A percentile compares a stretch with the other conserved stretches of the same genome.
These are phyloP conservation scores for Cavia aperea DNA, from an alignment of 2,113 vertebrate genomes.

Conservation along the genomic window DNA sequence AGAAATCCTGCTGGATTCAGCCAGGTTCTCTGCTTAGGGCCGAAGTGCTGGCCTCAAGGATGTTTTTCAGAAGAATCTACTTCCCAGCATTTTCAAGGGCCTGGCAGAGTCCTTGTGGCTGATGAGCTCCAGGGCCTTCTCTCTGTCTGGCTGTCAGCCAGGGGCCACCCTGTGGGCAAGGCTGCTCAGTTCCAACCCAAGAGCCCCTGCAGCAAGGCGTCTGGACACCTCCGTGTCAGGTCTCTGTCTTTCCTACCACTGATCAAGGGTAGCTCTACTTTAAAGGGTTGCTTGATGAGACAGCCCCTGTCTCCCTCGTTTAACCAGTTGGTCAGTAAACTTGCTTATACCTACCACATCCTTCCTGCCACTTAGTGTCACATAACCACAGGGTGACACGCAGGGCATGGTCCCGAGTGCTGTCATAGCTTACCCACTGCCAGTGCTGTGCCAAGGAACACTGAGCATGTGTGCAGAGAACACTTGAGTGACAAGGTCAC, in stretches of 20 bases:
- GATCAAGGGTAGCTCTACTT: neutral
- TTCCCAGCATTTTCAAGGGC: neutral
- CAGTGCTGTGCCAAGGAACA: neutral
- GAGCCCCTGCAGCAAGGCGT: neutral
- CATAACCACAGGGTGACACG: neutral
- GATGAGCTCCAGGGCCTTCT: neutral
- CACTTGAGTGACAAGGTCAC: neutral
- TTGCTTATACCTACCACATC: neutral
- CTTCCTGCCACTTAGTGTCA: neutral
- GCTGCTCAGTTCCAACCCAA: neutral
- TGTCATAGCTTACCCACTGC: neutral
- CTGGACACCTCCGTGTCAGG: neutral
- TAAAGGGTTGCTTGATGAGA: neutral
- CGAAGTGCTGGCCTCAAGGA: neutral
- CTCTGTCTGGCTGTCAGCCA: neutral
- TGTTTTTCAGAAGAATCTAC: neutral
- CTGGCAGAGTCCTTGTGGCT: neutral
- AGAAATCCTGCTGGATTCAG: neutral
- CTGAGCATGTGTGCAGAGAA: neutral
- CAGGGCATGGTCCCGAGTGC: neutral
- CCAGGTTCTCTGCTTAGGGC: neutral
- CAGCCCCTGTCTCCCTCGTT: neutral
- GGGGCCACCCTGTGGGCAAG: neutral
- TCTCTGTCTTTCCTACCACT: neutral
- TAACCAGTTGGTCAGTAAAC: neutral